Percentiles rank a stretch among this genome's conserved stretches.
These are phyloP conservation scores for Bombus breviceps DNA, from an alignment of 1,140 invertebrate genomes.

Conservation along the genomic window DNA sequence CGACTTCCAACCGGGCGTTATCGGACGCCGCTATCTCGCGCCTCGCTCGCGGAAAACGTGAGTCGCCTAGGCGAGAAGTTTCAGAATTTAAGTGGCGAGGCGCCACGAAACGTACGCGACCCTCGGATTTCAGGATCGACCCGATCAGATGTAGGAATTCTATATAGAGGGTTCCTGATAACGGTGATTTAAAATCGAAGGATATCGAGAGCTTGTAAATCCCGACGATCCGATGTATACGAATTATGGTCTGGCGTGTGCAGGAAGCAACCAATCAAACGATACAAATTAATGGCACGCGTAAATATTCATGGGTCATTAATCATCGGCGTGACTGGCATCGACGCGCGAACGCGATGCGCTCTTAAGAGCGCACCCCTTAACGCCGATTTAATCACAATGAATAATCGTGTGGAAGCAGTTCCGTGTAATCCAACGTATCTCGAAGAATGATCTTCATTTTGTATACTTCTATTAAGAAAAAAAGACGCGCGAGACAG, in stretches of 20 bases:
- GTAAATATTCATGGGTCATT: constrained; percentile 73
- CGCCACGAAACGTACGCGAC: constrained; percentile 28
- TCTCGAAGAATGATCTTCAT: neutral
- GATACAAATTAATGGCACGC: constrained; percentile 38
- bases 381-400: constrained; percentile 62
- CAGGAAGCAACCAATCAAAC: constrained; percentile 18
- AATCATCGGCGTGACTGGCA: constrained; percentile 73
- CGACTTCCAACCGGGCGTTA: constrained; percentile 68
- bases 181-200: neutral
- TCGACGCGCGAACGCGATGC: constrained; percentile 49
- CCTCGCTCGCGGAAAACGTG: constrained; percentile 71
- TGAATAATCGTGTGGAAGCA: neutral
- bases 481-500: neutral
- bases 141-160: neutral
- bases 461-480: neutral
- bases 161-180: neutral
- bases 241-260: neutral
- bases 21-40: constrained; percentile 70
- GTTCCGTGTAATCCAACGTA: neutral
- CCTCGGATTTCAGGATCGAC: neutral
- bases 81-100: constrained; percentile 55
- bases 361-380: constrained; percentile 59
- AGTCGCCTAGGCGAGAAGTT: constrained; percentile 72
- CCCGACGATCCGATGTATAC: neutral
- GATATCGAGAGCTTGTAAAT: neutral